Evolutionary conservation across 2,113 vertebrate species (phyloP), one percentile per base, ranked within the genome.

Genomic region (Chascanopsetta lugubris): DNA sequence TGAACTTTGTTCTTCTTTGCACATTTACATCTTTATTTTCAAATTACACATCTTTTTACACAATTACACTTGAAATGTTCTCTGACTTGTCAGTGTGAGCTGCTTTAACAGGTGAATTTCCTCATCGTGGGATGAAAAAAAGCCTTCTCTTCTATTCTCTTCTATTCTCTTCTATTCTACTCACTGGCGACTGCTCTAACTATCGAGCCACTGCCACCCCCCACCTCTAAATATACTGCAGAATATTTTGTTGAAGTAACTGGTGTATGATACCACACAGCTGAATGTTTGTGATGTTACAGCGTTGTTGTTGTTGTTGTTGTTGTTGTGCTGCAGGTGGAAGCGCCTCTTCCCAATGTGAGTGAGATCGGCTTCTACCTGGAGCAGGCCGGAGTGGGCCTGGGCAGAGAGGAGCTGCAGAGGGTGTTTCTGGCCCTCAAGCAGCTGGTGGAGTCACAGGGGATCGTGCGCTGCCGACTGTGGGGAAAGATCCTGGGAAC

Each of bases 401-500:
- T 99, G 77, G 92, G 90, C 74, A 87, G 89, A 38, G 94, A 95
- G 47, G 97, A 98, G 90, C 92, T 78, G 67, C 95, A 94, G 17
- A 93, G 89, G 43, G 79, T 97, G 81, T 91, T 94, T 63, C 94
- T 99, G 40, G 94, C 95, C 4, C 90, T 99, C 61, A 97, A 95
- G 66, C 94, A 94, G n/a, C 91, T 99, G 4, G 84, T 93, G 15
- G 91, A 88, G 36, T 86, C 72, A 0, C 93, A 95, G 27, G 90
- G 87, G 13, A 83, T 98, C 56, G 92, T 91, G 53, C 92, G 42
- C 24, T 99, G 96, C 72, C 91, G 94, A 34, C 93, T 99, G 78
- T 99, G 97, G 97, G 97, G 97, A 5, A 99, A 97, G 80, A 93
- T 99, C 64, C 69, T 99, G 62, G 97, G 96, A 11, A 83, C 83